Evolutionary conservation across 1,140 invertebrate genomes (phyloP), one percentile per base, ranked within the genome.

Genomic region (Cyclargus thomasi): DNA sequence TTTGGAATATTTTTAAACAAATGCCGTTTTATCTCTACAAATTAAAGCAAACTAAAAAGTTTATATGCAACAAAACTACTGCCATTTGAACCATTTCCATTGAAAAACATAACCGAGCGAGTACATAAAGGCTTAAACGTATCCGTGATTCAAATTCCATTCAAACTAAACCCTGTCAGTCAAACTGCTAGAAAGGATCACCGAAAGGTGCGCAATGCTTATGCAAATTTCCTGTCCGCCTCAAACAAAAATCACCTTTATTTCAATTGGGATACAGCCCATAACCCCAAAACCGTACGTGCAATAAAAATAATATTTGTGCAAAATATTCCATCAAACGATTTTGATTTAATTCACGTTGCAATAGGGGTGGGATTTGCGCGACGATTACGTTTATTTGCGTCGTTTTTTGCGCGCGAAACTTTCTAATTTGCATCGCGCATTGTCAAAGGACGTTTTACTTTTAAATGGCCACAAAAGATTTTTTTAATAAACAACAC

Each of bases 401-500:
- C 36, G 70, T 62, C 75, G 36, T 47, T 81, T 78, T 23, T 70
- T 69, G 64, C 53, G 53, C 47, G 67, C 57, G 67, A 74, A 75
- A 70, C 69, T 68, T 78, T 80, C 87, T 90, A 90, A 90, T 90
- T 90, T 90, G 87, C 87, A 90, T 90, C 83, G 83, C 74, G 78
- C 77, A 86, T 90, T 90, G 87, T 88, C 73, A 80, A 67, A 55
- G 74, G 77, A 84, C 83, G 75, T 82, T 86, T 82, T 83, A 86
- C 82, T 86, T 86, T 88, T 85, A 86, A 88, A 85, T 84, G 78
- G 80, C 85, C 83, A 86, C 83, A 88, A 90, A 85, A 83, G 83
- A 82, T 83, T 88, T 88, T 86, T 86, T 88, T 86, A 83, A 87
- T 85, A 88, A 89, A 87, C 84, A 89, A 85, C 83, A 74, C 80